These are phyloP conservation scores for Plebejus argus DNA, from an alignment of 2,888 invertebrate genomes.

Conservation along the genomic window DNA sequence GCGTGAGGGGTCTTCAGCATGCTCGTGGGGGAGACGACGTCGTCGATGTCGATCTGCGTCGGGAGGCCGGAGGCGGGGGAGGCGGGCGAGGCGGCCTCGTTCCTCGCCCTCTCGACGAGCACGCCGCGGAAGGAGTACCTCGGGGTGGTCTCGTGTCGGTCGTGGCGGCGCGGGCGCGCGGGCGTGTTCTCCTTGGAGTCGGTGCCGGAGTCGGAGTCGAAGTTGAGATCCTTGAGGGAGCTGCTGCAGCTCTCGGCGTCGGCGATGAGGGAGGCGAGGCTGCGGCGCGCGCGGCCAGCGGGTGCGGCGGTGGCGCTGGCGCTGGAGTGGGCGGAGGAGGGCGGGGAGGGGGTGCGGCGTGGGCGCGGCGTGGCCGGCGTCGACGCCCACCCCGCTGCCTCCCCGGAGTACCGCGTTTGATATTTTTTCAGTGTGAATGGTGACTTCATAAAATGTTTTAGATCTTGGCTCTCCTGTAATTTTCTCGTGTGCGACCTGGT, in stretches of 20 bases:
- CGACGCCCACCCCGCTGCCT: conserved; percentile 60
- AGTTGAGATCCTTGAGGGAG: conserved; percentile 74
- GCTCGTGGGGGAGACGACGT: conserved; percentile 62
- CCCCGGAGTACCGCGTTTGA: conserved; percentile 61
- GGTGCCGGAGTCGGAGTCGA: conserved; percentile 70
- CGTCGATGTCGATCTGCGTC: conserved; percentile 66
- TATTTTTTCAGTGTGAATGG: conserved; percentile 75
- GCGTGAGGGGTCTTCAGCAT: conserved; percentile 73
- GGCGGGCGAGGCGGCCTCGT: conserved; percentile 41
- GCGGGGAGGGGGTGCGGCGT: conserved; percentile 67
- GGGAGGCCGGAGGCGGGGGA: conserved; percentile 52
- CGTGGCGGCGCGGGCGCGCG: conserved; percentile 55
- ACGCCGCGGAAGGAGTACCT: conserved; percentile 70
- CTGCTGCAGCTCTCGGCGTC: conserved; percentile 78
- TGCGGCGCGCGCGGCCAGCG: conserved; percentile 70
- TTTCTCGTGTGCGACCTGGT: conserved; percentile 61
- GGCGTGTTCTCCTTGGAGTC: conserved; percentile 77
- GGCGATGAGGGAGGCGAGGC: conserved; percentile 70
- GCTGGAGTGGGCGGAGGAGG: conserved; percentile 72
- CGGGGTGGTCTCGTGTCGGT: conserved; percentile 60
- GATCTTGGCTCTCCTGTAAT: conserved; percentile 60
- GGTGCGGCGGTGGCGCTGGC: conserved; percentile 67
- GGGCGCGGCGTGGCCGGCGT: conserved; percentile 70
- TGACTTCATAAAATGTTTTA: conserved; percentile 74
- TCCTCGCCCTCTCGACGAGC: conserved; percentile 65